Base-by-base conservation (phyloP, 2,888 invertebrate species). In the Tachystola acroxantha region DNA sequence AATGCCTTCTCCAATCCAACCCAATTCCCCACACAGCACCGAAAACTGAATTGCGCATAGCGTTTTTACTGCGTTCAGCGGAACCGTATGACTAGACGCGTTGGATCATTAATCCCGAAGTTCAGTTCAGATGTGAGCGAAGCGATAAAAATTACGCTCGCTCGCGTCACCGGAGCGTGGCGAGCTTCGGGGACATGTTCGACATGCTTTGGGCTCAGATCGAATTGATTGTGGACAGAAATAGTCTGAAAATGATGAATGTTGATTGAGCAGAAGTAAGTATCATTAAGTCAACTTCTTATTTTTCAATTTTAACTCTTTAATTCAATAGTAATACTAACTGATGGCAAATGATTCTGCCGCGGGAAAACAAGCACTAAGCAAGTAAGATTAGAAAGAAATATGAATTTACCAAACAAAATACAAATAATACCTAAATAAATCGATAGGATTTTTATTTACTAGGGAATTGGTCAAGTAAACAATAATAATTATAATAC, bases 11-110 rank as follows among this genome's bases (percentile, higher is more conserved):
- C 67, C 55, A 51, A 10, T 12, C 11, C 32, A 10, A 19, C 16
- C 7, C 3, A 46, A 54, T 45, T n/a, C n/a, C 9, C 2, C 42
- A 34, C 45, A 63, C 46, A 19, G 10, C 26, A 25, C 37, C 56
- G 56, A 58, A 70, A 79, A 79, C 80, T 68, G 80, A 80, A 82
- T 74, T 73, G 82, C 81, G 73, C 80, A 76, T 73, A 76, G 75
- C 74, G 81, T 86, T 86, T 86, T 86, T 86, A 86, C 81, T 77
- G 84, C 80, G 58, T 81, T 78, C 77, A 71, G 71, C 74, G 74
- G 79, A 73, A 84, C 81, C 81, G 82, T 85, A 82, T 84, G 84
- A 85, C 85, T 86, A 86, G 85, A 86, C 85, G 78, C 61, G 67
- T 43, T 69, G 85, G 78, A 69, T 71, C 85, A 86, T 86, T 86